These are phyloP conservation scores for Cryptoprocta ferox DNA, from an alignment of 2,797 vertebrate species.

Conservation along the genomic window DNA sequence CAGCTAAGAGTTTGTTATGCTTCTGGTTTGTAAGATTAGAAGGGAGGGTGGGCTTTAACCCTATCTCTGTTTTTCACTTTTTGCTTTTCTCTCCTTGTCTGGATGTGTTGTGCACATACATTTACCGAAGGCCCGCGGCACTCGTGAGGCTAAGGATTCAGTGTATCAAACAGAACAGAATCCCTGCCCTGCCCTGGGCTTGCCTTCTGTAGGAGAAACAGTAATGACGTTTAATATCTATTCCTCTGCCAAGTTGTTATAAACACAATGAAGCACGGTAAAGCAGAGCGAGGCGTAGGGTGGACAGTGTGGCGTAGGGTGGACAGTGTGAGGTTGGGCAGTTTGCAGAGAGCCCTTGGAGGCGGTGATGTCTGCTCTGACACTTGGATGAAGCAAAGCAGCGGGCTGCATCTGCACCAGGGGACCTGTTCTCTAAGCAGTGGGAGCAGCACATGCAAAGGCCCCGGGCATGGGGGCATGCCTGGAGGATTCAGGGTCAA, in stretches of 20 bases:
- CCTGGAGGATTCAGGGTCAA: neutral
- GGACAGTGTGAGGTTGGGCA: neutral
- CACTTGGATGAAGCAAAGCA: neutral
- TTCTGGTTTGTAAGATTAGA: neutral
- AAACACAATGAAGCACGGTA: neutral
- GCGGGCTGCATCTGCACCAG: accelerated
- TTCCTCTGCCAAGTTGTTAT: too few species aligned
- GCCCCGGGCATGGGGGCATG: neutral
- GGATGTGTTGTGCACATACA: neutral
- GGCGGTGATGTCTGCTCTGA: neutral
- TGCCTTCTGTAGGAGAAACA: neutral
- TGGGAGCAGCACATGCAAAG: neutral
- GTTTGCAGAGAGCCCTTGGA: neutral
- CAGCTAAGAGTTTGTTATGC: neutral
- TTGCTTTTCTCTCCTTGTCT: neutral
- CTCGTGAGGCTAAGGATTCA: neutral
- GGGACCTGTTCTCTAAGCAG: neutral
- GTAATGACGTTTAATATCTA: neutral
- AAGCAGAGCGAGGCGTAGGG: neutral
- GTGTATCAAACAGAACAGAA: neutral
- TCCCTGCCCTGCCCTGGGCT: neutral
- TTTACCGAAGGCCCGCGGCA: neutral
- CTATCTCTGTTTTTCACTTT: neutral
- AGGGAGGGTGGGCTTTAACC: neutral
- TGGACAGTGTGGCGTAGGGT: neutral